These are phyloP conservation scores for Meriones psammophilus DNA, from an alignment of 2,797 vertebrate genomes.

Conservation along the genomic window DNA sequence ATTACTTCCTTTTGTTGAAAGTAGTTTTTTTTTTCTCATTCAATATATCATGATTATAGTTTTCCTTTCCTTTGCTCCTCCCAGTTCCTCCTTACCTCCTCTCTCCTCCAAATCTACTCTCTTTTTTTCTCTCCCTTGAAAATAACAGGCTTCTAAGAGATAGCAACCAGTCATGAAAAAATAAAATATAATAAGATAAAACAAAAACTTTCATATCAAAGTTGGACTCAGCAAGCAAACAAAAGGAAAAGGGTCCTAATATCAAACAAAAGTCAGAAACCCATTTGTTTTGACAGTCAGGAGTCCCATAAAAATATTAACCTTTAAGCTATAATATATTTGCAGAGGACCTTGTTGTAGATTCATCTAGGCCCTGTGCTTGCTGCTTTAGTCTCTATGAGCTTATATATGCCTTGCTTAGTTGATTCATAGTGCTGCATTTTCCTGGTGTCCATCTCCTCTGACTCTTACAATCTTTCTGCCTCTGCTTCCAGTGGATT, in stretches of 20 bases:
- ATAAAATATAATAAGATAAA: neutral
- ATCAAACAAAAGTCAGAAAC: neutral
- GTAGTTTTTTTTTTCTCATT: neutral
- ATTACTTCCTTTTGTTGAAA: neutral
- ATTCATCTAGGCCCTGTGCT: neutral
- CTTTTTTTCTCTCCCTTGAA: neutral
- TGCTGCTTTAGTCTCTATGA: neutral
- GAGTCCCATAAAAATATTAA: neutral
- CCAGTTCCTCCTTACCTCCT: neutral
- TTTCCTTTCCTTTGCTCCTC: neutral
- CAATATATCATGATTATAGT: neutral
- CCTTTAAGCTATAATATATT: neutral
- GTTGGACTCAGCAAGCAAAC: neutral
- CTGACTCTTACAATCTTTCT: neutral
- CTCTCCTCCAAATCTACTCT: neutral
- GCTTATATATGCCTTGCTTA: neutral
- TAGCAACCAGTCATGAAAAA: neutral
- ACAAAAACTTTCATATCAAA: neutral
- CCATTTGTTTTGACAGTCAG: neutral
- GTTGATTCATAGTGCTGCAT: neutral
- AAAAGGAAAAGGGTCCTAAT: neutral
- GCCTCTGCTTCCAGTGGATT: neutral
- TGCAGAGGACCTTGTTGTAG: neutral
- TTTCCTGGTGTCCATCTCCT: neutral
- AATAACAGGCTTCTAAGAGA: neutral